phyloP scores from a whole-genome alignment of 2,113 vertebrate genomes.

The Pterophyllum scalare region DNA sequence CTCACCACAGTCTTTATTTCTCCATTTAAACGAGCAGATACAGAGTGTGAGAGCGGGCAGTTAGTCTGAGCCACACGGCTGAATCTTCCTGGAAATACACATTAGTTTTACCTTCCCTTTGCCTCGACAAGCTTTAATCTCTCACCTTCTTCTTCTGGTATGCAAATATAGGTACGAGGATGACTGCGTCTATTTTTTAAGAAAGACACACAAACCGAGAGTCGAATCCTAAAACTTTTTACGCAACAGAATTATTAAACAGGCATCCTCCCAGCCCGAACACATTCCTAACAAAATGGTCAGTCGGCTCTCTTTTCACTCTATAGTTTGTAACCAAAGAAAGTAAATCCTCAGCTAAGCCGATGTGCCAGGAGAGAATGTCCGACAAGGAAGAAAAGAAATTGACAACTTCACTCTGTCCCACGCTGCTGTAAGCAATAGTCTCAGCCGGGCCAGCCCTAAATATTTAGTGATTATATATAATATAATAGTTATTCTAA shows the following conservation, averaged over 20 bases:
- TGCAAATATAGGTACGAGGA: not conserved
- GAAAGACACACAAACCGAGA: not conserved
- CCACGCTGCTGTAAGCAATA: not conserved
- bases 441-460: not conserved
- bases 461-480: too few species aligned
- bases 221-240: not conserved
- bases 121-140: not conserved
- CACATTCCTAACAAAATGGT: not conserved
- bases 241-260: not conserved
- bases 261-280: not conserved
- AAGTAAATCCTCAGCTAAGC: not conserved
- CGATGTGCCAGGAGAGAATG: not conserved
- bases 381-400: not conserved
- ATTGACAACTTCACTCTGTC: not conserved
- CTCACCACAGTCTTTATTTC: not conserved
- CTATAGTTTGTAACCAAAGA: not conserved
- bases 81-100: not conserved
- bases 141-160: constrained; percentile 9
- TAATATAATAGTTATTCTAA: too few species aligned
- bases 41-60: not conserved
- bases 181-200: not conserved
- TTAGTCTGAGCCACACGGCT: not conserved
- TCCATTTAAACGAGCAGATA: not conserved
- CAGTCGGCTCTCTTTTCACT: not conserved
- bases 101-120: not conserved